Percentiles rank a stretch among this genome's conserved stretches.
Conservation (phyloP, 2,113 vertebrate species). For the Mobula birostris region DNA sequence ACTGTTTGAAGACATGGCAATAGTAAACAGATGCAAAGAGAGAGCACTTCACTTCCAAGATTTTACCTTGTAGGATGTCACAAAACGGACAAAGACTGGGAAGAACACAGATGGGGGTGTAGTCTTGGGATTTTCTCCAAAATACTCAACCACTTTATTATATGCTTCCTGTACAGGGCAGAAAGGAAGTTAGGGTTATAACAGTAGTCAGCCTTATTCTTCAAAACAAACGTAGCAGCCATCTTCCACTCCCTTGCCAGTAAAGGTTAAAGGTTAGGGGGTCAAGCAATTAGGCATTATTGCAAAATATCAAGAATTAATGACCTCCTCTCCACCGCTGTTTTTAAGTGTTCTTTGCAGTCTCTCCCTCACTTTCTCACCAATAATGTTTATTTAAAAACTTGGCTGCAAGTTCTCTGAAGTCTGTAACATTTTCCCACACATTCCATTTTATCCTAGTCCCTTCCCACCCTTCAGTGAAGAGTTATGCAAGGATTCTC, state of each 20-base stretch:
- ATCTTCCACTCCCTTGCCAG: background rate
- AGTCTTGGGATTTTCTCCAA: conserved; percentile 89
- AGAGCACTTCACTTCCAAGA: background rate
- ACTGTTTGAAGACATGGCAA: background rate
- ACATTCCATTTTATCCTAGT: conserved; percentile 10
- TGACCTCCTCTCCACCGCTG: background rate
- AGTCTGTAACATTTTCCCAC: background rate
- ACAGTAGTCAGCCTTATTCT: background rate
- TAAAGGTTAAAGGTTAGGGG: background rate
- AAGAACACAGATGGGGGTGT: conserved; percentile 92
- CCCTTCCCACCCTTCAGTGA: background rate
- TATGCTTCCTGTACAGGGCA: conserved; percentile 76
- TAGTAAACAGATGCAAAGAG: background rate
- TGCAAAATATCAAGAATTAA: background rate
- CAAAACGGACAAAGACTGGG: conserved; percentile 89
- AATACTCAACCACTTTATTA: conserved; percentile 85
- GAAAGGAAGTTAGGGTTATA: conserved; percentile 32
- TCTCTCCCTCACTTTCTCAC: background rate
- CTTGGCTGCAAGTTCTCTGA: background rate
- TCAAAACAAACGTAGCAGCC: background rate
- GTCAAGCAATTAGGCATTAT: background rate
- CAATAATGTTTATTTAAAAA: background rate
- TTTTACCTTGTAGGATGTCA: conserved; percentile 89
- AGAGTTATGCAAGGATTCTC: background rate
- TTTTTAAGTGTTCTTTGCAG: background rate